These are phyloP conservation scores for Pteropus alecto DNA, from an alignment of 2,113 vertebrate genomes.

Conservation along the genomic window DNA sequence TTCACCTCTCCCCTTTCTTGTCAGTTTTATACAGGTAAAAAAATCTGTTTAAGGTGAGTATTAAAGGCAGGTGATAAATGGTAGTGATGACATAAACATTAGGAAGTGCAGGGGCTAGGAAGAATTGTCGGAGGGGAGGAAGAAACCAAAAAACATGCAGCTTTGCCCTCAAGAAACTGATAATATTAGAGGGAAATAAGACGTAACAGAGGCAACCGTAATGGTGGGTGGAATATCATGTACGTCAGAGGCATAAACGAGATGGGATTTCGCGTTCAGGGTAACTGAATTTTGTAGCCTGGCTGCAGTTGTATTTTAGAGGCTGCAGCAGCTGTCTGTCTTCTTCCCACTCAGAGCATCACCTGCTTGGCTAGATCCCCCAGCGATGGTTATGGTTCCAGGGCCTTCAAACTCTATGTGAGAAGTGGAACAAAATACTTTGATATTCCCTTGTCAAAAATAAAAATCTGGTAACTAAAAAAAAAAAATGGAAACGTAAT, in stretches of 20 bases:
- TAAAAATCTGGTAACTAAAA: slow-evolving; percentile 19
- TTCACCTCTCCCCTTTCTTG: not conserved
- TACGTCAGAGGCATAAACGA: not conserved
- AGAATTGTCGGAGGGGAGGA: not conserved
- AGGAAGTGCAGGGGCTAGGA: not conserved
- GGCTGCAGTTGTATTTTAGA: not conserved
- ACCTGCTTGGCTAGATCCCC: not conserved
- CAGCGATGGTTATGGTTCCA: not conserved
- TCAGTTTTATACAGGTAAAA: not conserved
- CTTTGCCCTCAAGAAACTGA: not conserved
- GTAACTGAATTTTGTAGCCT: not conserved
- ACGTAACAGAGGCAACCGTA: not conserved
- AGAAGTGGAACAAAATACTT: not conserved
- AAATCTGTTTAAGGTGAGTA: not conserved
- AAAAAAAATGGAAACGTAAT: not conserved
- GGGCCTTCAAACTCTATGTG: not conserved
- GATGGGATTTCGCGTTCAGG: not conserved
- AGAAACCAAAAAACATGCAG: not conserved
- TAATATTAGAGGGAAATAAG: not conserved
- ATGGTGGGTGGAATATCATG: not conserved
- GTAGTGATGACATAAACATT: not conserved
- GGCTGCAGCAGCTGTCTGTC: not conserved
- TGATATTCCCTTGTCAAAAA: not conserved
- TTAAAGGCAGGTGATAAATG: not conserved
- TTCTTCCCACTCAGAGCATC: not conserved